Conservation (phyloP, 2,888 invertebrate genomes). For the Germaria angustata region DNA sequence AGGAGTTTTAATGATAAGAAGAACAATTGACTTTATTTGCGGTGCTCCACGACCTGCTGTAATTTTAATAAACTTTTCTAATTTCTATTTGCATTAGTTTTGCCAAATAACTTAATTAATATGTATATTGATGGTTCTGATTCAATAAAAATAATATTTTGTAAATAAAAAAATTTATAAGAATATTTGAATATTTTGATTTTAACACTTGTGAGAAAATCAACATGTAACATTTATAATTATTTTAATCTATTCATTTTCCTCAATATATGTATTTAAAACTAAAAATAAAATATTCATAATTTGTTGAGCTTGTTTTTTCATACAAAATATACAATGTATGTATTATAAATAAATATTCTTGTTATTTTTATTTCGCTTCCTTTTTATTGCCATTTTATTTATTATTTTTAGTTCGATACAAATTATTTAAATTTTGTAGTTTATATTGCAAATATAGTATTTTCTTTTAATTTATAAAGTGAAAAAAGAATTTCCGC, state of each 20-base stretch:
- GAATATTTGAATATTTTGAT: neutral
- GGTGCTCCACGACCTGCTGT: too few species aligned
- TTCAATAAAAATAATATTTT: slow-evolving; percentile 6
- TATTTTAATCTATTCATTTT: neutral
- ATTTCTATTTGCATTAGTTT: neutral
- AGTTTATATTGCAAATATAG: neutral
- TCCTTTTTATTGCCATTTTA: neutral
- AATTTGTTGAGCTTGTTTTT: neutral
- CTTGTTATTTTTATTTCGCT: neutral
- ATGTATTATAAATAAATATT: too few species aligned
- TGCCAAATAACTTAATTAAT: slow-evolving; percentile 27
- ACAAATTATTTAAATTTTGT: slow-evolving; percentile 2
- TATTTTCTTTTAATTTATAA: slow-evolving; percentile 14
- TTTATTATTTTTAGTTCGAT: neutral
- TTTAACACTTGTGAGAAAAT: neutral
- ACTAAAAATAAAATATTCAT: neutral
- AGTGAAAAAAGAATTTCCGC: slow-evolving; percentile 30
- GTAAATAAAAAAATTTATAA: neutral
- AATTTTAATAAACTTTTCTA: neutral
- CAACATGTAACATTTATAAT: neutral
- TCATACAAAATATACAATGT: neutral
- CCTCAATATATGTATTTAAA: neutral
- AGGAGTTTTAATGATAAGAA: too few species aligned
- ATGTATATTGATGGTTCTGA: slow-evolving; percentile 1
- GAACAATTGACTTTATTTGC: too few species aligned